Base-by-base conservation (phyloP, 2,797 vertebrate genomes). In the Acanthornis magna region DNA sequence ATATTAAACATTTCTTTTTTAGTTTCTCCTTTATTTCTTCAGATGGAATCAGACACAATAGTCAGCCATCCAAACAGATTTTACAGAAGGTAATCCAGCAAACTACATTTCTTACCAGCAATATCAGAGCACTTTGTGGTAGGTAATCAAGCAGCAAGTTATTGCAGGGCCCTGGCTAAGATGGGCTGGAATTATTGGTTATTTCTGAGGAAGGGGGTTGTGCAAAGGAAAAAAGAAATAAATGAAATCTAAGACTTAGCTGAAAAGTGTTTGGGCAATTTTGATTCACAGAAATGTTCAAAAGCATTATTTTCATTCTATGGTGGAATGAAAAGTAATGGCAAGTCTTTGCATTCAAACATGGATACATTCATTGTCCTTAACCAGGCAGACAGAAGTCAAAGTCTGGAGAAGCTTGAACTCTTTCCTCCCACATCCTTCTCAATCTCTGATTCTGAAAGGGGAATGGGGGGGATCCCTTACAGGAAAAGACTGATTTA, bases 391-490 rank as follows among this genome's bases (percentile, higher is more conserved):
- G 29, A 42, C 11, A 32, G 15, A 50, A 62, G 26, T 2, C 5
- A 61, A 78, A 70, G 11, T 23, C 40, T 45, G 7, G 16, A 62
- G 15, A 40, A 62, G 26, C 40, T 19, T 72, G 25, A 76, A 53
- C 38, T 57, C 34, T 27, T 57, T 38, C 38, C 11, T 61, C 23
- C 27, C 7, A 30, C 9, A 10, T 30, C 12, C 10, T 57, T 29
- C 34, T 38, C 29, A 17, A 2, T 10, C 13, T 57, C 18, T 53
- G 2, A 1, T 67, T 72, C 26, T 38, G 18, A 66, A 74, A 81
- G 4, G 3, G 9, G 3, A 78, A 45, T 4, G 5, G 2, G 2
- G n/a, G 9, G 7, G 2, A 78, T 13, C 11, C 15, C 22, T 70
- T 65, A 27, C 5, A 63, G 30, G 27, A 88, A 47, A 71, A 19